Evolutionary conservation across 2,797 vertebrate species (phyloP), one percentile per base, ranked within the genome.

Genomic region (Psittacula derbiana): DNA sequence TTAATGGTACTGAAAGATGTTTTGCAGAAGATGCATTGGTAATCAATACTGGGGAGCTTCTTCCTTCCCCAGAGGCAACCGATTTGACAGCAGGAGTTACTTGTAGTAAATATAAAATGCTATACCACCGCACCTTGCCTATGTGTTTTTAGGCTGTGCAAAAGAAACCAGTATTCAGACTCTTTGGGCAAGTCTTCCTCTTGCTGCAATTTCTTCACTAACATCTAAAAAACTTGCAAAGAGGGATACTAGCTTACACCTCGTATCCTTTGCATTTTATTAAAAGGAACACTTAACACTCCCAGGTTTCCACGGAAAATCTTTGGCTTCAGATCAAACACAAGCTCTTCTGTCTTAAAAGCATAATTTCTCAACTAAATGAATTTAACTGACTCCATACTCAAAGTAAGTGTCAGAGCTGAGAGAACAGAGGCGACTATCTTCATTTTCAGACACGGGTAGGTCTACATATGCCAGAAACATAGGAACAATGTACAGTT

Each of bases 321-420:
- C 49, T 96, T 76, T 93, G 86, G 75, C 75, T 88, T 93, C 50
- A 57, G 67, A 74, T 58, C 67, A 95, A 80, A 76, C 6, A 67
- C 30, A 61, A 94, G 38, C 67, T 83, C 62, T 79, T 80, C 55
- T 80, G 44, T 57, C 73, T 80, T 70, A 88, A 81, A 88, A 88
- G 41, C 25, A 57, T 12, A 24, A 70, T 76, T 88, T 73, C 73
- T 90, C 66, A 60, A 31, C 57, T 85, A 90, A 92, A 85, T 44
- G 30, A 82, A 78, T 66, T 74, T 74, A 49, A 75, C 41, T 80
- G 86, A 82, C 65, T 92, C 61, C 61, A 53, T 11, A 31, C 19
- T 50, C 80, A 46, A 72, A 58, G 13, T 24, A 67, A 82, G 52
- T 31, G 41, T 57, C 80, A 76, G 67, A 80, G 44, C 47, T 90